Base-by-base conservation (phyloP, 2,113 vertebrate genomes). In the Haliaeetus leucogaster region DNA sequence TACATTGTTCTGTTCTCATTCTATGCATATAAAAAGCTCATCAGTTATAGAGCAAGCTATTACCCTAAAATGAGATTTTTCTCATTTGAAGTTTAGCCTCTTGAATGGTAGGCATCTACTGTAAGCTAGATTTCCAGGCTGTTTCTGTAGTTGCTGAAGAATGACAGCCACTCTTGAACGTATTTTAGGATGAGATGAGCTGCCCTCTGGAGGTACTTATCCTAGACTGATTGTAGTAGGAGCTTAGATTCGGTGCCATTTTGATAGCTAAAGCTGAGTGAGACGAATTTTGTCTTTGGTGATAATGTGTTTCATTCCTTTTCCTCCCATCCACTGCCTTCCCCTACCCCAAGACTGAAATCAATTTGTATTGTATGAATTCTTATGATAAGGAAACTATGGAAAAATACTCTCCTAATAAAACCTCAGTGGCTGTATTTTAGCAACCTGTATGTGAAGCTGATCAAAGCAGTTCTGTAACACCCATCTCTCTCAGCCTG, bases 351-450 rank as follows among this genome's bases (percentile, higher is more conserved):
- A 74, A 90, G 43, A 89, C 47, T 93, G 76, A 81, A 84, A 81
- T 50, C 0, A 0, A 9, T 65, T 65, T 89, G 4, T 36, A 50
- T 47, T 86, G 13, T 78, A 20, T 16, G 6, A 81, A 81, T 90
- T 72, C 9, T 82, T 5, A 22, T 70, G 7, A 40, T 83, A 93
- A 83, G 16, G 52, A 88, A 80, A 48, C 38, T 7, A 13, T 56
- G 36, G 66, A 65, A 71, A 78, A 65, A 4, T 16, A 68, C 53
- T 89, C 5, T 45, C 40, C 34, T 95, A 86, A 82, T 77, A 70
- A 84, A 68, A 84, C 34, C 29, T 86, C 59, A 62, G 34, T 91
- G 77, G 14, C 93, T 98, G 16, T 98, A 32, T 98, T 97, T 89
- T 90, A 97, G 96, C 89, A 96, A 70, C 66, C 52, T 14, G 55